Evolutionary conservation across 2,113 vertebrate species (phyloP), one percentile per base, ranked within the genome.

Genomic region (Silurus glanis): DNA sequence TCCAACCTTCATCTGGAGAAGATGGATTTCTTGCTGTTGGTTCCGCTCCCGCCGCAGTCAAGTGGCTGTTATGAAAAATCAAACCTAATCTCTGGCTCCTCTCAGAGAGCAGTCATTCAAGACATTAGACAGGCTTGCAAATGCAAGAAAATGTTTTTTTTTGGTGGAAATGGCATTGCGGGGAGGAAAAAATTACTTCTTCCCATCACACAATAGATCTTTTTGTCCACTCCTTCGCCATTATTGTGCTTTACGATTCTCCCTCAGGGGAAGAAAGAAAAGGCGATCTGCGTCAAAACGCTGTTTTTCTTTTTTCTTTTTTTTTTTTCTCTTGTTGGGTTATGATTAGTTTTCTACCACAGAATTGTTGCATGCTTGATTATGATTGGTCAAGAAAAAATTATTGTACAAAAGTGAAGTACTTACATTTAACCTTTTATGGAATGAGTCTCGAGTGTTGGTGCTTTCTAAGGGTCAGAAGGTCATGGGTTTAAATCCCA

Each of bases 81-180:
- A 90, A 88, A 91, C 88, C 90, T 93, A 90, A 88, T 87, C 91
- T 80, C 87, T 67, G 67, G 49, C 88, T 88, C 89, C 87, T 86
- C 78, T 87, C 87, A 85, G 80, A 88, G 90, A 89, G 91, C 91
- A 91, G 90, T 91, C 94, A 93, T 94, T 94, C 93, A 94, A 79
- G 76, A 89, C 89, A 86, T 86, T 84, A 86, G 87, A 85, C 89
- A 87, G 83, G 58, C 86, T 86, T 86, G 83, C 81, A 84, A 87
- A 87, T 87, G 81, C 86, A 90, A 62, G 89, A 79, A 88, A 87
- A 87, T 89, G 76, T 82, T 85, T 88, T 83, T 58, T 19, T 58
- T 80, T 19, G 8, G 49, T 61, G 83, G 84, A 87, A 87, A 86
- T 84, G 86, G 83, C 75, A 84, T 82, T 76, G 84, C 74, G 76